Evolutionary conservation across 2,888 invertebrate species (phyloP), one percentile per base, ranked within the genome.

Genomic region (Sericinus montela): DNA sequence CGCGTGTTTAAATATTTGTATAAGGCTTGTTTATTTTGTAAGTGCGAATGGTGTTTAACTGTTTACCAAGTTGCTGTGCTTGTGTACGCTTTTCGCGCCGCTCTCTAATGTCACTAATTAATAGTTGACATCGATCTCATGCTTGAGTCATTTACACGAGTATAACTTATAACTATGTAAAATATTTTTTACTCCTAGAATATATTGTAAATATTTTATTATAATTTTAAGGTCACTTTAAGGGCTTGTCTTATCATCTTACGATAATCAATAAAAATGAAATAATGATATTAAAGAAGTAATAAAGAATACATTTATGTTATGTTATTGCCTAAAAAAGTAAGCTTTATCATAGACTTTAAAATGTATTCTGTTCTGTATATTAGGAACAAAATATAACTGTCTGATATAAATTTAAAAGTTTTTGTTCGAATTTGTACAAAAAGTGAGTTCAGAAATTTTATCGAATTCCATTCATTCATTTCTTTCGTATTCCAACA

Each of bases 21-120:
- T 80, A 75, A 75, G n/a, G 75, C 78, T 73, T 86, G 85, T 85
- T 86, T 86, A 78, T 68, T 80, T 81, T 83, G 85, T 85, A 83
- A 86, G 86, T 87, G 84, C 84, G 83, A 87, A 87, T 87, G 85
- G 86, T 82, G 84, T 83, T 84, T 80, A 80, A 75, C 75, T 87
- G 81, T 87, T 85, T 85, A 75, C 80, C 62, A 67, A 80, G 80
- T 80, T 75, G 80, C 80, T 78, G 83, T 78, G 79, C 80, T 80
- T 75, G 74, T 79, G 72, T 75, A 69, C 69, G 69, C 67, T 68
- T 62, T 64, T 69, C 62, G 64, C 65, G 69, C 59, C 58, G 64
- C 64, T 69, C 70, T 74, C 74, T 81, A 79, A 80, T 78, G 72
- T 70, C 66, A 72, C 75, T 81, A 76, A 81, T 80, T 80, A 80